These are phyloP conservation scores for Eptatretus burgeri DNA, from an alignment of 2,113 vertebrate species.

Conservation along the genomic window DNA sequence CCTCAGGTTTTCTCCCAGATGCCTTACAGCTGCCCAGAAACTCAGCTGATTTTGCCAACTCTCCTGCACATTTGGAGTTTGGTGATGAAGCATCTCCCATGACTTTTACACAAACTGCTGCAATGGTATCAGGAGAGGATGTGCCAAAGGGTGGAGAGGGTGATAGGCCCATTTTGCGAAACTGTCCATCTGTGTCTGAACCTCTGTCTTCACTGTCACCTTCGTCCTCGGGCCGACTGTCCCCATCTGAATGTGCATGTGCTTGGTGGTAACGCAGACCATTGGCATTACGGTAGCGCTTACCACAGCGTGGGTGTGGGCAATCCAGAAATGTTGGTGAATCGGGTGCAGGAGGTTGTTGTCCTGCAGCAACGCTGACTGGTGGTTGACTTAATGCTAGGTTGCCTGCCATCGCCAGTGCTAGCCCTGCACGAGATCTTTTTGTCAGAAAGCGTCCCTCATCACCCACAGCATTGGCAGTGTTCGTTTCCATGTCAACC, in stretches of 20 bases:
- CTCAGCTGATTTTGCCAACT: neutral
- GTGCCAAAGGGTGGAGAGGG: neutral
- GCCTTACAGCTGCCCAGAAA: constrained; percentile 2
- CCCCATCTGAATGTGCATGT: constrained; percentile 66
- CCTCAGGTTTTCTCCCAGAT: neutral
- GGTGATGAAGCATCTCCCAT: too few relatives aligned
- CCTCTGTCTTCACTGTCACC: constrained; percentile 62
- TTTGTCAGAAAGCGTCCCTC: too few relatives aligned
- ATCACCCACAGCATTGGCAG: constrained; percentile 7
- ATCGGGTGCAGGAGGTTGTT: constrained; percentile 21
- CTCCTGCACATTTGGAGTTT: too few relatives aligned
- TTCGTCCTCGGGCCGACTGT: constrained; percentile 65
- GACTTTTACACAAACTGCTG: neutral
- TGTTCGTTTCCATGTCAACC: constrained; percentile 59
- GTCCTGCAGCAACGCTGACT: constrained; percentile 40
- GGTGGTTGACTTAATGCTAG: constrained; percentile 60
- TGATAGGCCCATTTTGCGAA: constrained; percentile 38
- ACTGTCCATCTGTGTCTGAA: constrained; percentile 62
- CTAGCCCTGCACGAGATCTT: too few relatives aligned
- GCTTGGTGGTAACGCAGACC: constrained; percentile 88
- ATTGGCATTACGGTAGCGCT: constrained; percentile 98
- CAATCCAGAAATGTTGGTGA: constrained; percentile 85
- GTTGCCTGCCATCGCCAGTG: too few relatives aligned
- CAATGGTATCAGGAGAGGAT: neutral
- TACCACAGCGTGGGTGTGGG: constrained; percentile 94